Base-by-base conservation (phyloP, 2,888 invertebrate genomes). In the Cynaeus angustus region DNA sequence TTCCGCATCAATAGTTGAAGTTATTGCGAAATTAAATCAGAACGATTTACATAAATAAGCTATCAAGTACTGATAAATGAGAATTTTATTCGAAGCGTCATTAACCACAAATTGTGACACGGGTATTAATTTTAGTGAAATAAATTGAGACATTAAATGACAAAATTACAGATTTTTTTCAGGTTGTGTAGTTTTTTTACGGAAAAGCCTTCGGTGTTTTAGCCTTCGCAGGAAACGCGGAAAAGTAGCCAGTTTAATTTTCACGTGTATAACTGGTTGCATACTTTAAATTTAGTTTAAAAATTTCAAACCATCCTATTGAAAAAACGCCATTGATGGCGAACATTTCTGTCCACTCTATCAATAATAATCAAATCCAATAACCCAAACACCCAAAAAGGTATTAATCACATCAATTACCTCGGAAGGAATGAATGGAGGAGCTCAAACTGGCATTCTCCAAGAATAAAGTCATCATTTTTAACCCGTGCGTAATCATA, bases 381-480 rank as follows among this genome's bases (percentile, higher is more conserved):
- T 73, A 75, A 73, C 70, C 74, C 71, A 75, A 78, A 74, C 74
- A 74, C 53, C 76, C 74, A 67, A 76, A 78, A 75, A 77, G 77
- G 77, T 78, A 79, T 78, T 79, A 79, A 79, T 79, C 79, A 77
- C 78, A 78, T 78, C 78, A 78, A 78, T 78, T 80, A 79, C 71
- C 68, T 70, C 55, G 52, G 52, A 50, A 43, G 67, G 69, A 66
- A 67, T 72, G 71, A 68, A 75, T 75, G 68, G 75, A 62, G 69
- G 64, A 66, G 73, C 73, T 74, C 75, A 74, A 72, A 77, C 72
- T 71, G 70, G 74, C 66, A 68, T 74, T 73, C 74, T 72, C 53
- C 70, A 79, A 80, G 80, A 78, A 83, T 83, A 81, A 80, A 83
- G 82, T 82, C 82, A 82, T 83, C 83, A 82, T 82, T 83, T 83